Evolutionary conservation across 2,113 vertebrate genomes (phyloP).

Genomic region (Vireo altiloquus): DNA sequence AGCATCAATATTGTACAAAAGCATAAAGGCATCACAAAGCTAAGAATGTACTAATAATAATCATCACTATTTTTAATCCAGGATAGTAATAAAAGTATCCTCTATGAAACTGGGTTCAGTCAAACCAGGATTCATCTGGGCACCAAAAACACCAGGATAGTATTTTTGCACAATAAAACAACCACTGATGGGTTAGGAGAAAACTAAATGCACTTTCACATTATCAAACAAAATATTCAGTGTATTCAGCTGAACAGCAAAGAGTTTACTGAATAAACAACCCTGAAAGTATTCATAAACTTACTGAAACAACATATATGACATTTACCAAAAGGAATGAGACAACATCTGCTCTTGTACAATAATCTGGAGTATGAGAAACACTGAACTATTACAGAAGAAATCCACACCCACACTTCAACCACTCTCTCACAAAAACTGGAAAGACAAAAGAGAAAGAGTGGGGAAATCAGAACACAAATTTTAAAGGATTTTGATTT

Average conservation of each 20-base stretch:
- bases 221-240: background rate
- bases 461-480: background rate
- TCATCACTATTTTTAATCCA: background rate
- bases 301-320: conserved; percentile 53
- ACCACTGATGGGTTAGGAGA: background rate
- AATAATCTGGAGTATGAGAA: background rate
- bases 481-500: background rate
- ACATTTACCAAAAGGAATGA: conserved; percentile 52
- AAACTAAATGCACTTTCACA: background rate
- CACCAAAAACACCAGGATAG: background rate
- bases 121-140: background rate
- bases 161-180: background rate
- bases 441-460: background rate
- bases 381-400: background rate
- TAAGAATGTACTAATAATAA: background rate
- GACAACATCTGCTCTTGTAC: conserved; percentile 46
- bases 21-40: background rate
- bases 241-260: background rate
- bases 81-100: background rate
- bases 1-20: background rate
- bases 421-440: background rate
- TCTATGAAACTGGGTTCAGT: background rate
- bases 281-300: conserved; percentile 37
- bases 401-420: conserved; percentile 6
- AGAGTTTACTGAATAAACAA: conserved; percentile 29